These are phyloP conservation scores for Arctia plantaginis DNA, from an alignment of 2,888 invertebrate species.

Conservation along the genomic window DNA sequence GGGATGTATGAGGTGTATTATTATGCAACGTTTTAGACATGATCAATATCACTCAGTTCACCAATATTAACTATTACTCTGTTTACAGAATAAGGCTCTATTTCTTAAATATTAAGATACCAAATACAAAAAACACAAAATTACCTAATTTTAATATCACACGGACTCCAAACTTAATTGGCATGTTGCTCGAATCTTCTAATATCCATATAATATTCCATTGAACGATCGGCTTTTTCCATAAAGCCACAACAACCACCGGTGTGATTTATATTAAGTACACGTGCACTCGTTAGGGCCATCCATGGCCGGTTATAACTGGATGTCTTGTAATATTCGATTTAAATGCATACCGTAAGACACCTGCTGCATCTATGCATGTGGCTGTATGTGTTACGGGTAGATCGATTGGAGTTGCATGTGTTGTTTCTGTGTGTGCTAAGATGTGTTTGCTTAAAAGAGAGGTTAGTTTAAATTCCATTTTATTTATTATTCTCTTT, in stretches of 20 bases:
- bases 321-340: constrained; percentile 71
- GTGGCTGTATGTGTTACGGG: constrained; percentile 7
- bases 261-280: constrained; percentile 16
- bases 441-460: not conserved
- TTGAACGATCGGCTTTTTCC: not conserved
- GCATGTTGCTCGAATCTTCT: not conserved
- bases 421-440: not conserved
- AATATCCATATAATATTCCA: not conserved
- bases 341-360: constrained; percentile 73
- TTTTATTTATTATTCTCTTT: no score
- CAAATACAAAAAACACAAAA: not conserved
- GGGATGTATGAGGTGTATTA: no score
- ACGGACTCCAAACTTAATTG: not conserved
- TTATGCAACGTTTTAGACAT: not conserved
- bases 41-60: not conserved
- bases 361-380: constrained; percentile 16
- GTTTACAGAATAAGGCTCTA: not conserved
- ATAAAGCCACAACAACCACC: not conserved
- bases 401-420: constrained; percentile 38
- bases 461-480: no score
- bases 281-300: constrained; percentile 25
- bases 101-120: not conserved
- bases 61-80: not conserved
- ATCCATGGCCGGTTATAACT: constrained; percentile 49
- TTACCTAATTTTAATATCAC: not conserved